phyloP scores from a whole-genome alignment of 2,888 invertebrate species.

The Leucophenga maculata region DNA sequence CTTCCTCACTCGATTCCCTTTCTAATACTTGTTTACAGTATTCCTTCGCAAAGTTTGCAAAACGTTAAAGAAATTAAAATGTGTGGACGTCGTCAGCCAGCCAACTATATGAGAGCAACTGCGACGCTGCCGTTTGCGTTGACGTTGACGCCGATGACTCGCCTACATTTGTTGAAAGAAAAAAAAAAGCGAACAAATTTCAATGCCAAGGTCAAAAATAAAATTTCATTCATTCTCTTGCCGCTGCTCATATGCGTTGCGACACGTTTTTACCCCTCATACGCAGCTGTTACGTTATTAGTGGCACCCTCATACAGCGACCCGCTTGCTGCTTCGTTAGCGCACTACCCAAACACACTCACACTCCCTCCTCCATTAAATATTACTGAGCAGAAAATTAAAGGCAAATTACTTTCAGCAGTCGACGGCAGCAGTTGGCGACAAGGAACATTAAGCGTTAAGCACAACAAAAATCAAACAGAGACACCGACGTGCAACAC shows the following conservation, averaged over 20 bases:
- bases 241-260: background rate
- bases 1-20: no score
- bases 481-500: background rate
- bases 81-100: background rate
- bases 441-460: background rate
- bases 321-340: background rate
- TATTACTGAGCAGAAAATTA: background rate
- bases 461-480: background rate
- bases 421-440: no score
- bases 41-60: no score
- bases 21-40: no score
- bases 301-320: background rate
- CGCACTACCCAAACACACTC: background rate
- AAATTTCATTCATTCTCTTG: slow-evolving; percentile 13
- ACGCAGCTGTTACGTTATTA: background rate
- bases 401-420: slow-evolving; percentile 4
- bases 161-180: background rate
- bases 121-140: no score
- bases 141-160: background rate
- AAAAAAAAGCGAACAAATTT: slow-evolving; percentile 12
- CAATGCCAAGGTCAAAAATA: slow-evolving; percentile 30
- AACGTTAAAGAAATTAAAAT: background rate
- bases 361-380: background rate
- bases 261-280: slow-evolving; percentile 15
- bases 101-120: background rate